Percentiles rank a stretch among this genome's conserved stretches.
Evolutionary conservation across 1,140 invertebrate species (phyloP).

Genomic region (Aradophagus sp.): DNA sequence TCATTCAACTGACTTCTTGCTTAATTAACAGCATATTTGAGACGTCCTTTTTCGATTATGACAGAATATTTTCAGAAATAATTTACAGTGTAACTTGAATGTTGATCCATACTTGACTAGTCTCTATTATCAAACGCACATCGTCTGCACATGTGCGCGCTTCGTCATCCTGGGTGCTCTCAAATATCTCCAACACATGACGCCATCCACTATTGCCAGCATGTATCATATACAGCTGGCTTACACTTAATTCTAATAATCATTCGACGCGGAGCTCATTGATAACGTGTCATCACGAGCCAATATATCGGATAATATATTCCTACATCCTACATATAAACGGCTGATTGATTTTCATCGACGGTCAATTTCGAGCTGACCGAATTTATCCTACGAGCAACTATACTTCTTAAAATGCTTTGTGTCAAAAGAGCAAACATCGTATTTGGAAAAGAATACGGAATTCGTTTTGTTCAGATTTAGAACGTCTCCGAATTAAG

Average conservation of each 20-base stretch:
- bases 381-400: too few species aligned
- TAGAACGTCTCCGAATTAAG: too few species aligned
- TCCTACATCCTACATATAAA: conserved; percentile 25
- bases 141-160: conserved; percentile 52
- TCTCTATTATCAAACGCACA: conserved; percentile 57
- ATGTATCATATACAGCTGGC: conserved; percentile 52
- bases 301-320: conserved; percentile 41
- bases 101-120: conserved; percentile 44
- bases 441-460: too few species aligned
- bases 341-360: conserved; percentile 31
- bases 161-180: conserved; percentile 53
- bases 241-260: conserved; percentile 54
- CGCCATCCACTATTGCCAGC: conserved; percentile 50
- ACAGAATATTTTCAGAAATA: conserved; percentile 15
- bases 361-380: conserved; percentile 26
- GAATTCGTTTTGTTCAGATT: neutral
- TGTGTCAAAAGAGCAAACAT: too few species aligned
- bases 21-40: too few species aligned
- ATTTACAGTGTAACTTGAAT: conserved; percentile 36
- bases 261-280: conserved; percentile 36
- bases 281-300: conserved; percentile 29
- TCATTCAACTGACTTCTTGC: too few species aligned
- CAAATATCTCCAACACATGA: conserved; percentile 58
- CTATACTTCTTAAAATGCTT: too few species aligned
- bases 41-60: too few species aligned